These are phyloP conservation scores for Rallus crepitans DNA, from an alignment of 2,797 vertebrate species.

Conservation along the genomic window DNA sequence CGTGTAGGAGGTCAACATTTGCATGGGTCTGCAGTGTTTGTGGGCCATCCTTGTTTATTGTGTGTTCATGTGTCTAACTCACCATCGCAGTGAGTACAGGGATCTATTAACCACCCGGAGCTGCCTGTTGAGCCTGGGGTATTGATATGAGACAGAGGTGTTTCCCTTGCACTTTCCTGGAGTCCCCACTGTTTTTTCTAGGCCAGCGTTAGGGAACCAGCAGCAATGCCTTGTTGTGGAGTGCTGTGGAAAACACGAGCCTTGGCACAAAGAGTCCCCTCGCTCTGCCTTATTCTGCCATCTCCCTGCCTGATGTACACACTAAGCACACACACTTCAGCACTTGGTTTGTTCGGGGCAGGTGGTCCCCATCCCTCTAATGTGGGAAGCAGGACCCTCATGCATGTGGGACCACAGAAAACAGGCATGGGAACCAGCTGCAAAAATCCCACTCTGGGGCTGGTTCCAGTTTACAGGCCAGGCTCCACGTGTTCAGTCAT, in stretches of 20 bases:
- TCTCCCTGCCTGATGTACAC: background rate
- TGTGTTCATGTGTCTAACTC: background rate
- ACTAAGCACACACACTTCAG: background rate
- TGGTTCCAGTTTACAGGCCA: background rate
- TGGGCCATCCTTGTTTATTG: background rate
- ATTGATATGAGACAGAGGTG: background rate
- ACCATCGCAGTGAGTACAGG: rapidly evolving
- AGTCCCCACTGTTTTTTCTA: background rate
- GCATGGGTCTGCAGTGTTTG: rapidly evolving
- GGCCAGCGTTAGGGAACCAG: background rate
- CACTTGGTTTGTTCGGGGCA: rapidly evolving
- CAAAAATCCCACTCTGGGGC: background rate
- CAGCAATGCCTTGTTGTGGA: rapidly evolving
- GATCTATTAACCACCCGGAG: background rate
- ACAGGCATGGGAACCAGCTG: background rate
- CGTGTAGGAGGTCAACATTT: background rate
- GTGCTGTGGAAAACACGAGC: background rate
- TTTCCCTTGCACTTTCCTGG: background rate
- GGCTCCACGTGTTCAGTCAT: background rate
- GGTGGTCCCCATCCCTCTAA: background rate
- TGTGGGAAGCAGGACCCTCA: background rate
- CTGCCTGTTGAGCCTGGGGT: rapidly evolving
- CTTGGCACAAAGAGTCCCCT: rapidly evolving
- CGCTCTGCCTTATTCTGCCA: background rate
- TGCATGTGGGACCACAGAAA: background rate